Evolutionary conservation across 2,797 vertebrate genomes (phyloP).

Genomic region (Ciconia nigra): DNA sequence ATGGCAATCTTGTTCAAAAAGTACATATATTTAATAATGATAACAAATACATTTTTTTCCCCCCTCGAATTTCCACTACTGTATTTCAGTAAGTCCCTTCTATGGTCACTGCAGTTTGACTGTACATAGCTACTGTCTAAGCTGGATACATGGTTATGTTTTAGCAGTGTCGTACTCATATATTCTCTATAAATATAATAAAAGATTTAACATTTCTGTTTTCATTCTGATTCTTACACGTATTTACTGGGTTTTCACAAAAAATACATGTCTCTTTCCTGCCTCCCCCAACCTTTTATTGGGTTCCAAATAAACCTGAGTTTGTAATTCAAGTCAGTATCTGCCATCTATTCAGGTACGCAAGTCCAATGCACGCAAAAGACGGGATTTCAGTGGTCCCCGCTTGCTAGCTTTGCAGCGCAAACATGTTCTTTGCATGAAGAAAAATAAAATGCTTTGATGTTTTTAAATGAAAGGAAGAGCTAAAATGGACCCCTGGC

Average conservation of each 20-base stretch:
- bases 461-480: not conserved
- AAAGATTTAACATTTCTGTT: slow-evolving; percentile 49
- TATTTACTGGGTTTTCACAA: slow-evolving; percentile 46
- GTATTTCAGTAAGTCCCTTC: not conserved
- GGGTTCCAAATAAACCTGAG: slow-evolving; percentile 63
- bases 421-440: not conserved
- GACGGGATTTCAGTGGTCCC: not conserved
- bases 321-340: slow-evolving; percentile 50
- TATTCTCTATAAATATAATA: slow-evolving; percentile 67
- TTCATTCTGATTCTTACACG: slow-evolving; percentile 45
- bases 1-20: slow-evolving; percentile 61
- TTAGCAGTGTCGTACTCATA: slow-evolving; percentile 37
- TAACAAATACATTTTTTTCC: slow-evolving; percentile 48
- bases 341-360: not conserved
- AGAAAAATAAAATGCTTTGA: not conserved
- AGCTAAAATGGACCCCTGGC: not conserved
- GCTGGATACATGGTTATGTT: slow-evolving; percentile 11
- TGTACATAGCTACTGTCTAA: slow-evolving; percentile 36
- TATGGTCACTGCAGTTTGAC: not conserved
- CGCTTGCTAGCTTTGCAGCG: not conserved
- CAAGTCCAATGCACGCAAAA: not conserved
- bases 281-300: slow-evolving; percentile 11
- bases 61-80: not conserved
- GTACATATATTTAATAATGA: slow-evolving; percentile 58
- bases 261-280: slow-evolving; percentile 27